A percentile compares a stretch with the other conserved stretches of the same genome.
Evolutionary conservation across 1,140 invertebrate species (phyloP).

Genomic region (Telenomus remus): DNA sequence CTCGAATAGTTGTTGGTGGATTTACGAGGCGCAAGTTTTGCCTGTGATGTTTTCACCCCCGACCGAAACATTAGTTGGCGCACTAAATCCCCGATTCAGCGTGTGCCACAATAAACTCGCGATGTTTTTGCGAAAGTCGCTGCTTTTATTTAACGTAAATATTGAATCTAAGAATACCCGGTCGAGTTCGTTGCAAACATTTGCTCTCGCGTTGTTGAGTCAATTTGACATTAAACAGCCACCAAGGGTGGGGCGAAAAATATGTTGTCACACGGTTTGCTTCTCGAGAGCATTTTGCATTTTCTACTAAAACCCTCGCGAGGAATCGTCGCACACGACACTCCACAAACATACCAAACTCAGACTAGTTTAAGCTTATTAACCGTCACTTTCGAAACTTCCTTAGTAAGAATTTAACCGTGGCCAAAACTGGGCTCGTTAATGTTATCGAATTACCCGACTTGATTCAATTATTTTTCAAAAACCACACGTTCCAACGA

Average conservation of each 20-base stretch:
- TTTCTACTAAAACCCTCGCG: slow-evolving; percentile 14
- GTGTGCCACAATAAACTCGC: slow-evolving; percentile 1
- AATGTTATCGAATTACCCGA: no score
- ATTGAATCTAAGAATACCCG: slow-evolving; percentile 17
- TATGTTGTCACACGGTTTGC: not conserved
- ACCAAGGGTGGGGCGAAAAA: not conserved
- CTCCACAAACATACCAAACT: slow-evolving; percentile 2
- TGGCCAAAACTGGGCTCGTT: no score
- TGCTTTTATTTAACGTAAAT: slow-evolving; percentile 20
- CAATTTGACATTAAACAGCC: slow-evolving; percentile 9
- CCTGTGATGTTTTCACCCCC: no score
- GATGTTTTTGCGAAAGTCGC: slow-evolving; percentile 6
- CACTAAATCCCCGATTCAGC: slow-evolving; percentile 7
- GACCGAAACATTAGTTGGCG: not conserved
- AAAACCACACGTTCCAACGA: no score
- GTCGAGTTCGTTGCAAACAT: slow-evolving; percentile 8
- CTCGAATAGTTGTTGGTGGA: not conserved
- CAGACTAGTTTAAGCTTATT: slow-evolving; percentile 11
- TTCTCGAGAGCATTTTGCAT: slow-evolving; percentile 12
- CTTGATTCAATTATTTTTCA: no score
- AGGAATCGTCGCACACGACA: not conserved
- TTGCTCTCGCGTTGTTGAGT: slow-evolving; percentile 6
- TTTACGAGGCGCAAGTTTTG: not conserved
- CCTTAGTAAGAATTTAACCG: no score
- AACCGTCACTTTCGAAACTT: no score